phyloP scores from a whole-genome alignment of 2,888 invertebrate species.

The Apantesis nais region DNA sequence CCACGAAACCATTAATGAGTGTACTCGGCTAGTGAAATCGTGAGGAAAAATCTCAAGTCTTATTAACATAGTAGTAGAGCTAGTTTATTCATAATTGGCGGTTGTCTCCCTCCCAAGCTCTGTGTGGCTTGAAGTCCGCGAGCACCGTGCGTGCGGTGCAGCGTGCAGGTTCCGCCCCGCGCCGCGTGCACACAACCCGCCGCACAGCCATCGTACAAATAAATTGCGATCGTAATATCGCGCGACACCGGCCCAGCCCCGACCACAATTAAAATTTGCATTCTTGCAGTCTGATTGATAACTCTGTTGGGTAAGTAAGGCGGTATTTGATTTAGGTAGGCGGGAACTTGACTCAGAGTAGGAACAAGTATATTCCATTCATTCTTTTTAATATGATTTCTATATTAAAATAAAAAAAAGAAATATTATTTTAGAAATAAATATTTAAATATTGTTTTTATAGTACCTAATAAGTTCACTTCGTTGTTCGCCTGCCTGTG shows the following conservation, averaged over 20 bases:
- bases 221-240: constrained; percentile 76
- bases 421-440: too few species aligned
- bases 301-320: constrained; percentile 74
- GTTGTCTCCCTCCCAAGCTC: constrained; percentile 70
- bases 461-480: not conserved
- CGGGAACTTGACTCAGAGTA: constrained; percentile 38
- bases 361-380: constrained; percentile 31
- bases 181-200: constrained; percentile 49
- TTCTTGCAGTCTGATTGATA: constrained; percentile 80
- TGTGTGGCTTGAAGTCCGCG: constrained; percentile 62
- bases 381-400: constrained; percentile 25
- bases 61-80: constrained; percentile 83
- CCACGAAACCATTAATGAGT: constrained; percentile 79
- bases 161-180: constrained; percentile 61
- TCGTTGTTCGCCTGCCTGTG: not conserved
- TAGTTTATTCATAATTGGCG: constrained; percentile 84
- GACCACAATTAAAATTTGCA: constrained; percentile 82
- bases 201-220: constrained; percentile 59
- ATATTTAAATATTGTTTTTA: not conserved
- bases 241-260: constrained; percentile 65
- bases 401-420: not conserved
- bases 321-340: constrained; percentile 66
- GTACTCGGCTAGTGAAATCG: constrained; percentile 78
- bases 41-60: constrained; percentile 79
- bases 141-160: constrained; percentile 61